Percentiles rank a stretch among this genome's conserved stretches.
Conservation (phyloP, 1,140 invertebrate genomes). For the Thrips palmi region DNA sequence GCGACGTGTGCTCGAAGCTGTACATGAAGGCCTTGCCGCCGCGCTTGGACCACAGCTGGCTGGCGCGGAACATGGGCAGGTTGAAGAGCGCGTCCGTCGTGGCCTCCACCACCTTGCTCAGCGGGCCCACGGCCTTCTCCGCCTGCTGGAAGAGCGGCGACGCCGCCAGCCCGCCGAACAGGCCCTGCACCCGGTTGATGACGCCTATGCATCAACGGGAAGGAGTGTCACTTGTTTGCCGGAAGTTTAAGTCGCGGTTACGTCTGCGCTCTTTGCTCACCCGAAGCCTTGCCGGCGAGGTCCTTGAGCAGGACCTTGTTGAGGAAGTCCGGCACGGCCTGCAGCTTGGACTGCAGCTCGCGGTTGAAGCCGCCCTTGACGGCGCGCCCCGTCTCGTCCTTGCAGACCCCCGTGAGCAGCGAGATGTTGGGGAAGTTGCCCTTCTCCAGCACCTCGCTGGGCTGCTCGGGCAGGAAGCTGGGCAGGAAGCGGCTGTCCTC, state of each 20-base stretch:
- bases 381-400: conserved; percentile 43
- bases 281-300: no score
- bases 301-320: conserved; percentile 28
- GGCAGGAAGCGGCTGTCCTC: conserved; percentile 31
- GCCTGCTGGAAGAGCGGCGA: no score
- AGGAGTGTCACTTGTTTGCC: no score
- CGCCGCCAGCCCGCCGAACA: no score
- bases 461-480: conserved; percentile 13
- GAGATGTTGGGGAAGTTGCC: conserved; percentile 35
- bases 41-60: conserved; percentile 37
- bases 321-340: conserved; percentile 30
- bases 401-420: conserved; percentile 46
- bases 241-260: no score
- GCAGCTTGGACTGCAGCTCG: conserved; percentile 27
- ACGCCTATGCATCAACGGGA: no score
- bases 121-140: no score
- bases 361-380: conserved; percentile 30
- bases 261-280: no score
- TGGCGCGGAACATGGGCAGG: conserved; percentile 46
- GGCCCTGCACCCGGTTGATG: no score
- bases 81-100: conserved; percentile 49
- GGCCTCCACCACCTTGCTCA: no score
- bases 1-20: conserved; percentile 47
- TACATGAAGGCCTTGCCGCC: conserved; percentile 41
- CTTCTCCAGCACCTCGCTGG: conserved; percentile 28